Evolutionary conservation across 2,797 vertebrate genomes (phyloP).

Genomic region (Enteromius viviparus): DNA sequence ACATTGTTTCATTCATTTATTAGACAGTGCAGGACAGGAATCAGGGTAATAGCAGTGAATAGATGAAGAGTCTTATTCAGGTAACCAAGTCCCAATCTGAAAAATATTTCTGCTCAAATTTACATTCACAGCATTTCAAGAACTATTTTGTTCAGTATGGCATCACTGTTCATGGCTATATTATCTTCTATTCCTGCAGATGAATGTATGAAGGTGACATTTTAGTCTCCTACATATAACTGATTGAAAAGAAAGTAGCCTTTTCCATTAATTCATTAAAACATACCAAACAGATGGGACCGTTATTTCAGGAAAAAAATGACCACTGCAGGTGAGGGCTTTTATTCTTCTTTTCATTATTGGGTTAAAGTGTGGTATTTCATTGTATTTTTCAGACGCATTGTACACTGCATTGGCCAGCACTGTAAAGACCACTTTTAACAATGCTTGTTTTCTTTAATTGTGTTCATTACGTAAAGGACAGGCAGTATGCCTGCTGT

Average conservation of each 20-base stretch:
- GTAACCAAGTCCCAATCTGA: slow-evolving; percentile 11
- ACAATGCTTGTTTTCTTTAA: slow-evolving; percentile 54
- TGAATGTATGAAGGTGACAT: slow-evolving; percentile 55
- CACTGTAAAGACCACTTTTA: slow-evolving; percentile 51
- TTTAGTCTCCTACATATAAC: slow-evolving; percentile 26
- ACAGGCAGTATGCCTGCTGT: slow-evolving; percentile 74
- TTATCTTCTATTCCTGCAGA: slow-evolving; percentile 20
- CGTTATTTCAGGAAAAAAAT: slow-evolving; percentile 58
- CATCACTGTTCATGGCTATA: slow-evolving; percentile 10
- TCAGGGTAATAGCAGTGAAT: slow-evolving; percentile 29
- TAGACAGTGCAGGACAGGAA: slow-evolving; percentile 24
- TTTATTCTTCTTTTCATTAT: slow-evolving; percentile 46
- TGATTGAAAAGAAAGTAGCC: slow-evolving; percentile 42
- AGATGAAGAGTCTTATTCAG: slow-evolving; percentile 22
- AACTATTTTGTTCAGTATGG: not conserved
- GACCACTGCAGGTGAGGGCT: slow-evolving; percentile 57
- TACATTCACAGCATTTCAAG: not conserved
- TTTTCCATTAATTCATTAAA: slow-evolving; percentile 36
- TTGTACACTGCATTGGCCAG: slow-evolving; percentile 32
- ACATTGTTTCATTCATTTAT: slow-evolving; percentile 4
- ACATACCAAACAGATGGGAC: not conserved
- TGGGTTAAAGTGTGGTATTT: slow-evolving; percentile 33
- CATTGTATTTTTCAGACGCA: slow-evolving; percentile 38
- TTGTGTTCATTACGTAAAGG: slow-evolving; percentile 62
- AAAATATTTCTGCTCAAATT: slow-evolving; percentile 14